Evolutionary conservation across 2,797 vertebrate genomes (phyloP).

Genomic region (Tapera naevia): DNA sequence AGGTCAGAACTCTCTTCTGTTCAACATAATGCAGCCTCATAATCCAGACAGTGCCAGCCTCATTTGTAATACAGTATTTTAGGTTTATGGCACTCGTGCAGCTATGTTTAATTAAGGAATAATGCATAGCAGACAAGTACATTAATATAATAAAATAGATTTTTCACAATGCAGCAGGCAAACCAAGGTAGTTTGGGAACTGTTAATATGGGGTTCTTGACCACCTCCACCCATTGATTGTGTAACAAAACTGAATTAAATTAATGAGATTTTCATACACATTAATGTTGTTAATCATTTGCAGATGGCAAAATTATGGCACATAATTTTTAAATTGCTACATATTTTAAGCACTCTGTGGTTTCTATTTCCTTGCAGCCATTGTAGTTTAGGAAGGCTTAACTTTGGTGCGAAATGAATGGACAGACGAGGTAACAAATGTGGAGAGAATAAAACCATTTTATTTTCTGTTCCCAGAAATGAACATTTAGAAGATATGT

Average conservation of each 20-base stretch:
- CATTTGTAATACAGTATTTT: neutral
- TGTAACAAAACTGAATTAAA: neutral
- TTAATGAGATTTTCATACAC: neutral
- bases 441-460: neutral
- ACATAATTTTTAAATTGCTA: neutral
- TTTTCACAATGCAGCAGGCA: neutral
- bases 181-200: neutral
- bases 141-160: neutral
- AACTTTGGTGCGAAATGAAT: neutral
- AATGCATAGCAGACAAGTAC: neutral
- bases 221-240: neutral
- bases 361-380: neutral
- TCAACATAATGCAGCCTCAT: neutral
- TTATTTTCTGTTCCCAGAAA: constrained; percentile 18
- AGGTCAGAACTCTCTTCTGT: neutral
- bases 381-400: neutral
- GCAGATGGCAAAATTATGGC: neutral
- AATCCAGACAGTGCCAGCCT: neutral
- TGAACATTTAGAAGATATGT: neutral
- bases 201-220: neutral
- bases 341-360: neutral
- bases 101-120: neutral
- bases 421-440: neutral
- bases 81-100: neutral
- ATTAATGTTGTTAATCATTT: neutral